Evolutionary conservation across 1,140 invertebrate species (phyloP), one percentile per base, ranked within the genome.

Genomic region (Penaeus indicus): DNA sequence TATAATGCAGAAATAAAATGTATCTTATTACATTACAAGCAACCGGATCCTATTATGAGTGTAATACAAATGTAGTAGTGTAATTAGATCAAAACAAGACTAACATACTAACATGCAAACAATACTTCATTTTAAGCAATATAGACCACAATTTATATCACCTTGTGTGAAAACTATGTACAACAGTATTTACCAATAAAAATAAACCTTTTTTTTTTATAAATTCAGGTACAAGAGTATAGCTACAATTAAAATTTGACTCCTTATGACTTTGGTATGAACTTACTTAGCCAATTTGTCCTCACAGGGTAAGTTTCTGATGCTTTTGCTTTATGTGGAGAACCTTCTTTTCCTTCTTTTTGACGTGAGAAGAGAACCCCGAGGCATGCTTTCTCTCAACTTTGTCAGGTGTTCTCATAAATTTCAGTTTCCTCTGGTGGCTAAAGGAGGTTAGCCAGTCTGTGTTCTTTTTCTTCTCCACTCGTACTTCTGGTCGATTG

Each of bases 391-490:
- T 47, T 11, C n/a, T 86, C 63, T 62, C 60, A 62, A 32, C 63
- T 32, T 83, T 78, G 67, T 88, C 84, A 16, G 90, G 78, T 8
- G 67, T 85, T 62, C 25, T 42, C 4, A 83, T 54, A 61, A 85
- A 88, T 83, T 90, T 88, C 18, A 90, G 32, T 85, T 85, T 88
- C 27, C 78, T 77, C 61, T 90, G 90, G 42, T 88, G 84, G n/a
- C 86, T 62, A n/a, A 90, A 75, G 25, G 75, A 81, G 25, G 83
- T 90, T n/a, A 90, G 86, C 90, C 90, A 90, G 38, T 90, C 85
- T 25, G 86, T 61, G 22, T 67, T 62, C 5, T 42, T 75, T 64
- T 72, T 88, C 61, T 90, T 90, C 78, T 90, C 86, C 38, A 75
- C 62, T 64, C 61, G 81, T 7, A 72, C 72, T 67, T 88, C 87